Conservation (phyloP, 1,140 invertebrate genomes). For the Gryon sp. region DNA sequence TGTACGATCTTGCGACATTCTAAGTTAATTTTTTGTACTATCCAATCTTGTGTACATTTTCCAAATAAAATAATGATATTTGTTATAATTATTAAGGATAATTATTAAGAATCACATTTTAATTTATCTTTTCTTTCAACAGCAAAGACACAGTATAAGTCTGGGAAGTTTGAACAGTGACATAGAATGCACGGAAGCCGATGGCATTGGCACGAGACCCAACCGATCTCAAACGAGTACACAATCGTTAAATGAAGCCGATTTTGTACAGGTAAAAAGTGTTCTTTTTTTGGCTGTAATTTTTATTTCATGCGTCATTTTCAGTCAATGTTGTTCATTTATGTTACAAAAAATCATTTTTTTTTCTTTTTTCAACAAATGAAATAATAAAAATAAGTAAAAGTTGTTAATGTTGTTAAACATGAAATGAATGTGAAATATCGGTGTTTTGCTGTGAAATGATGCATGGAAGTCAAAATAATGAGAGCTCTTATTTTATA, state of each 20-base stretch:
- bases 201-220: slow-evolving; percentile 72
- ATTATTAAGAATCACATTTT: too few species aligned
- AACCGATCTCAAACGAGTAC: slow-evolving; percentile 86
- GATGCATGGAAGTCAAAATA: slow-evolving; percentile 40
- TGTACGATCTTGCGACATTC: too few species aligned
- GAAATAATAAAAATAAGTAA: too few species aligned
- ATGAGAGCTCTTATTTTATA: slow-evolving; percentile 65
- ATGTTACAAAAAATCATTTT: not conserved
- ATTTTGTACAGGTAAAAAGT: slow-evolving; percentile 84
- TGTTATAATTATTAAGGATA: too few species aligned
- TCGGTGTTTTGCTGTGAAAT: slow-evolving; percentile 31
- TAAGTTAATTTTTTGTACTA: too few species aligned
- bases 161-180: slow-evolving; percentile 81
- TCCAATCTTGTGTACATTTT: too few species aligned
- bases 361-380: not conserved
- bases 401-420: too few species aligned
- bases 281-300: slow-evolving; percentile 1
- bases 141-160: slow-evolving; percentile 79
- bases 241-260: slow-evolving; percentile 91
- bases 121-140: slow-evolving; percentile 48
- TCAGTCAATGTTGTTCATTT: slow-evolving; percentile 3
- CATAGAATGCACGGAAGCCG: slow-evolving; percentile 73
- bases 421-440: too few species aligned
- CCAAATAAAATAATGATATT: too few species aligned
- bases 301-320: slow-evolving; percentile 50